phyloP scores from a whole-genome alignment of 2,113 vertebrate species.

The Leucosticte australis region DNA sequence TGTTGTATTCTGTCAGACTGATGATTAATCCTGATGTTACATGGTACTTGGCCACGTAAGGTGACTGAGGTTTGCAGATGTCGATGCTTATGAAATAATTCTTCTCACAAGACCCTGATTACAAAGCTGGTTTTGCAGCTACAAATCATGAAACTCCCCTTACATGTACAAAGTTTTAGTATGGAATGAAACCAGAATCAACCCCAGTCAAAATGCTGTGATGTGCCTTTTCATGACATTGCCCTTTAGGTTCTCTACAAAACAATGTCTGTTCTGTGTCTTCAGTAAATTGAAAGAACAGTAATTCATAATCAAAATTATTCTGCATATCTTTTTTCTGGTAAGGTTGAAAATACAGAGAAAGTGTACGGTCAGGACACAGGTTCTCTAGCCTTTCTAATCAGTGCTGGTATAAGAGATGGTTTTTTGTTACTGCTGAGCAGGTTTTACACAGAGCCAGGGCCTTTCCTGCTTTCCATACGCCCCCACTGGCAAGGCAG shows the following conservation, averaged over 20 bases:
- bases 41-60: background rate
- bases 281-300: background rate
- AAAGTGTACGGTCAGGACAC: background rate
- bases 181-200: background rate
- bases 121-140: background rate
- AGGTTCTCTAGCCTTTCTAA: background rate
- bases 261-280: background rate
- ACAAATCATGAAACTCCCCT: background rate
- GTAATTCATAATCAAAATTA: background rate
- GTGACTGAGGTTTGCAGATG: background rate
- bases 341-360: background rate
- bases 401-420: background rate
- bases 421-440: background rate
- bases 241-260: background rate
- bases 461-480: background rate
- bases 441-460: too few relatives aligned
- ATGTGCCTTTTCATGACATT: background rate
- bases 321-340: background rate
- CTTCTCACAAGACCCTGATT: background rate
- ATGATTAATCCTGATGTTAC: background rate
- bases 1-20: background rate
- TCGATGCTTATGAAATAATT: background rate
- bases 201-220: background rate
- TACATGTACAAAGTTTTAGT: background rate
- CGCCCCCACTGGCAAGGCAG: accelerated